Conservation (phyloP, 2,888 invertebrate genomes). For the Thera obeliscata region DNA sequence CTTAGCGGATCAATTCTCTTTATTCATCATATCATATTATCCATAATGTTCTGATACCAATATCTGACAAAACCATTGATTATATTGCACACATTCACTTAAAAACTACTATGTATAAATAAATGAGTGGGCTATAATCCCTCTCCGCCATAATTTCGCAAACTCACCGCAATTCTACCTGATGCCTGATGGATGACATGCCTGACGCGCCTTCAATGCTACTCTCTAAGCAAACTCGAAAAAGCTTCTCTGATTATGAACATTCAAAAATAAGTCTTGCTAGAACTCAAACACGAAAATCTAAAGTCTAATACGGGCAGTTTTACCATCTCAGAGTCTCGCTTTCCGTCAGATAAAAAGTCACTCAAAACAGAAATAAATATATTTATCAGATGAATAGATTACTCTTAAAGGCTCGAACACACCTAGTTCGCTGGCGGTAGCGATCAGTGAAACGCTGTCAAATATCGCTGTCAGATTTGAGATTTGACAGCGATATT, state of each 20-base stretch:
- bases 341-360: no score
- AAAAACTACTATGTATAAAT: conserved; percentile 65
- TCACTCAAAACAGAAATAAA: no score
- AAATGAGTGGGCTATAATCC: conserved; percentile 80
- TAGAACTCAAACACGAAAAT: conserved; percentile 3
- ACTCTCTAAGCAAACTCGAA: conserved; percentile 74
- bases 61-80: conserved; percentile 69
- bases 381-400: no score
- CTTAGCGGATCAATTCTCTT: conserved; percentile 27
- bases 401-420: no score
- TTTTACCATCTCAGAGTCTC: no score
- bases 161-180: conserved; percentile 82
- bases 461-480: no score
- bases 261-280: conserved; percentile 11
- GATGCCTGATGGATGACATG: conserved; percentile 73
- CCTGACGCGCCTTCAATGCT: conserved; percentile 67
- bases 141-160: conserved; percentile 83
- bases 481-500: no score
- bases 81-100: conserved; percentile 82
- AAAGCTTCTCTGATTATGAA: conserved; percentile 37
- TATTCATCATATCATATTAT: no score
- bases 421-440: no score
- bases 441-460: no score
- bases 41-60: conserved; percentile 58
- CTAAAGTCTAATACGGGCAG: no score